phyloP scores from a whole-genome alignment of 2,797 vertebrate genomes.

The Pangasius sanitwongsei region DNA sequence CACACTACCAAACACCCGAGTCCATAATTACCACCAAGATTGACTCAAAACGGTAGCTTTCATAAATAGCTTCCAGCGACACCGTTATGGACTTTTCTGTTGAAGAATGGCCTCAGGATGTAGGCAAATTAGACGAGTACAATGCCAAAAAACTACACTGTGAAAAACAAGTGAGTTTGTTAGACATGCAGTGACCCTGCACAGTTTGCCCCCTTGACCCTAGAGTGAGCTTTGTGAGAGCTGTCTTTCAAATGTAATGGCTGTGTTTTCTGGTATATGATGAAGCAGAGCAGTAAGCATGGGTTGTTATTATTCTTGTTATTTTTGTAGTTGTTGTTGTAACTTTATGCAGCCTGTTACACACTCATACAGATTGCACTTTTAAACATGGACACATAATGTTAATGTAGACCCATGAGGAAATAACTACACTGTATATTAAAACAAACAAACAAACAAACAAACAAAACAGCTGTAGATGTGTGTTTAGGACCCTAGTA shows the following conservation, averaged over 20 bases:
- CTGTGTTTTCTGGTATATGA: background rate
- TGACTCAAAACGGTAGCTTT: conserved; percentile 41
- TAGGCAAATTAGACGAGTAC: conserved; percentile 50
- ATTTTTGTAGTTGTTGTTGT: background rate
- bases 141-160: conserved; percentile 32
- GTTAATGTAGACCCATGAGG: background rate
- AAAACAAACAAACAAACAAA: background rate
- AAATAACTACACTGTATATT: background rate
- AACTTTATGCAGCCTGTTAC: background rate
- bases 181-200: conserved; percentile 28
- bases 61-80: conserved; percentile 43
- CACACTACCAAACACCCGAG: background rate
- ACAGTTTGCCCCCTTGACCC: conserved; percentile 44
- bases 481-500: background rate
- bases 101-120: conserved; percentile 47
- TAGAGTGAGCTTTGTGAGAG: conserved; percentile 23
- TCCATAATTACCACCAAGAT: conserved; percentile 24
- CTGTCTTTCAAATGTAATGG: conserved; percentile 31
- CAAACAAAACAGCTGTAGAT: background rate
- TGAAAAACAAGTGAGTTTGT: conserved; percentile 27
- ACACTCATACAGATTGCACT: background rate
- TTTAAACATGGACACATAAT: background rate
- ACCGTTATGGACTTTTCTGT: conserved; percentile 52
- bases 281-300: background rate
- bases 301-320: background rate